A percentile compares a stretch with the other conserved stretches of the same genome.
These are phyloP conservation scores for Reinhardtius hippoglossoides DNA, from an alignment of 2,113 vertebrate genomes.

Conservation along the genomic window DNA sequence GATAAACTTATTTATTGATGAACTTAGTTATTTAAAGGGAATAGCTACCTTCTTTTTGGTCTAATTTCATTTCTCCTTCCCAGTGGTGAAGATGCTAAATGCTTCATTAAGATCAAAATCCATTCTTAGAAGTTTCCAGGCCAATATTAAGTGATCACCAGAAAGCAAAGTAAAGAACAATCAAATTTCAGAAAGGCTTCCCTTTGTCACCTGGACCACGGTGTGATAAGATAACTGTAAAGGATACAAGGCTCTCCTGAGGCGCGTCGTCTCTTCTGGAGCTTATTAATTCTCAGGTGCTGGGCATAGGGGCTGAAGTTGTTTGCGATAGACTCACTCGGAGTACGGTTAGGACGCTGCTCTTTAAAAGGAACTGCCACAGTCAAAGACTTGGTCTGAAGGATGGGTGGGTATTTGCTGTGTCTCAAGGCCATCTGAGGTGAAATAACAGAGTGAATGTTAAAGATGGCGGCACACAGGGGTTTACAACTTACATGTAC, in stretches of 20 bases:
- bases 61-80: slow-evolving; percentile 69
- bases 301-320: slow-evolving; percentile 85
- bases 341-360: slow-evolving; percentile 76
- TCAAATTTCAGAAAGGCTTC: background rate
- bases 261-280: slow-evolving; percentile 62
- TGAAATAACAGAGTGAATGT: slow-evolving; percentile 13
- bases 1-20: background rate
- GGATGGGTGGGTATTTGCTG: slow-evolving; percentile 84
- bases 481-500: background rate
- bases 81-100: slow-evolving; percentile 66
- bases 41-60: slow-evolving; percentile 32
- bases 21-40: background rate
- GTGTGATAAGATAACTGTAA: slow-evolving; percentile 19
- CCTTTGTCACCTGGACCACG: too few relatives aligned
- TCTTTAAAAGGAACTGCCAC: slow-evolving; percentile 90
- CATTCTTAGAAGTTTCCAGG: slow-evolving; percentile 7
- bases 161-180: slow-evolving; percentile 8
- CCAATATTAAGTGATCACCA: background rate
- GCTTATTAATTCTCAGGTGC: slow-evolving; percentile 81
- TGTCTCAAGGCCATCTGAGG: slow-evolving; percentile 79
- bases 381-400: slow-evolving; percentile 84
- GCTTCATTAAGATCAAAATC: slow-evolving; percentile 60
- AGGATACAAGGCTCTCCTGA: slow-evolving; percentile 75
- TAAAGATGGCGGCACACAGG: background rate
- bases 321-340: slow-evolving; percentile 90